phyloP scores from a whole-genome alignment of 2,113 vertebrate species.

The Tonatia bakeri region DNA sequence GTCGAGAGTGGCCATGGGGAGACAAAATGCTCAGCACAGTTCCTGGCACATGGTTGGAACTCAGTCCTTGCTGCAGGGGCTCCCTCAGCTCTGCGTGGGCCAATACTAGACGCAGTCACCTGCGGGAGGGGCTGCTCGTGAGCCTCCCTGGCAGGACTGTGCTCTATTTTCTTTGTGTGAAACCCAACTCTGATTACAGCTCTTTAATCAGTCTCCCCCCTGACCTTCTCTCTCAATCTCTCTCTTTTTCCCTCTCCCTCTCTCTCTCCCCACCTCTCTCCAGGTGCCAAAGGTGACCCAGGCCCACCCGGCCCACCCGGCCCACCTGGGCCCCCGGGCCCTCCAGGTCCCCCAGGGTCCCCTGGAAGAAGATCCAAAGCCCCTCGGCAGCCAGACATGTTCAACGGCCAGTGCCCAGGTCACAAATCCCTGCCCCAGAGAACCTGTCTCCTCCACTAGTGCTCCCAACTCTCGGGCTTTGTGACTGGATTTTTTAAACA shows the following conservation, averaged over 20 bases:
- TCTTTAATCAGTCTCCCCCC: neutral
- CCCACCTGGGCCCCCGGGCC: constrained; percentile 54
- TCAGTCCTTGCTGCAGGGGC: neutral
- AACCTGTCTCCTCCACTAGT: neutral
- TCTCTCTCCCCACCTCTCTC: neutral
- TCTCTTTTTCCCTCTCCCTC: neutral
- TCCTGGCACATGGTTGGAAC: neutral
- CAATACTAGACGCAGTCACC: neutral
- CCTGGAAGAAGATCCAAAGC: constrained; percentile 69
- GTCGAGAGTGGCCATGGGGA: neutral
- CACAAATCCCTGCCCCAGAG: neutral
- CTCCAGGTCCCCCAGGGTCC: constrained; percentile 68
- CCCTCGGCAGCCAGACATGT: constrained; percentile 47
- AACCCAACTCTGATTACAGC: neutral
- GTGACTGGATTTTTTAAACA: neutral
- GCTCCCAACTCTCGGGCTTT: neutral
- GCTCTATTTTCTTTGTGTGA: neutral
- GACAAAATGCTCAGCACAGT: neutral
- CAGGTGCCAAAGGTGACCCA: constrained; percentile 73
- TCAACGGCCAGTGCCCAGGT: constrained; percentile 72
- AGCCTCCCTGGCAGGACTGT: rapidly evolving
- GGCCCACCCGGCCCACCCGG: constrained; percentile 62
- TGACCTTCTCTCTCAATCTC: too few species aligned
- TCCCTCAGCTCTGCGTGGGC: neutral
- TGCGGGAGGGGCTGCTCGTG: neutral